Base-by-base conservation (phyloP, 2,888 invertebrate species). In the Caenorhabditis imperialis region DNA sequence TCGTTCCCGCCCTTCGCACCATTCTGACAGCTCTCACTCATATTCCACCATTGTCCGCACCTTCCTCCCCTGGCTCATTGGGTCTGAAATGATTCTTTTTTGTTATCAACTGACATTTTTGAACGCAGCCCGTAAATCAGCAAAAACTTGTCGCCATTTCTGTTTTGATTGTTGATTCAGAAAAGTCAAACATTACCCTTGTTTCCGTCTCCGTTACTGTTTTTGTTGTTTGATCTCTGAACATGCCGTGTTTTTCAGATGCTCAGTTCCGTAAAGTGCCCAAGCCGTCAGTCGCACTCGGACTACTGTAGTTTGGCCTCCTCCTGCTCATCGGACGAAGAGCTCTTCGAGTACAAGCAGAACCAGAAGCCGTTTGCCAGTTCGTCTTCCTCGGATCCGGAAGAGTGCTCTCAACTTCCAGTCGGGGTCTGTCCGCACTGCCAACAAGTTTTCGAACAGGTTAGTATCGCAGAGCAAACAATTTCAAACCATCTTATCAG, bases 371-470 rank as follows among this genome's bases (percentile, higher is more conserved):
- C 44, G 14, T 40, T 48, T 6, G 51, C 22, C 35, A 44, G 45
- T 18, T 27, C 60, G 8, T 44, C 62, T 4, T 35, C 48, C 27
- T 16, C 45, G 23, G 30, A 48, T 12, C 8, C 35, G 18, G 48
- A 60, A 22, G 50, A 51, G 8, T 23, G 25, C 14, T 48, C 65
- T 8, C 38, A 42, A 10, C 60, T 67, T 38, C 54, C 76, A 22
- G 61, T 70, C 16, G 78, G 76, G 12, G 62, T 79, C 27, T 79
- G 78, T 27, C 74, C 76, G 35, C 65, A 76, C 30, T 76, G 76
- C 70, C 47, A 67, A 16, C 47, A 62, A 27, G 60, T 61, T 33
- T 78, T 76, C 40, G 73, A 76, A 22, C 63, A 78, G 76, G 78
- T 78, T 22, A 23, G 57, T 48, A 14, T n/a, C n/a, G n/a, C 18